phyloP scores from a whole-genome alignment of 2,113 vertebrate genomes.

The Callipepla squamata region DNA sequence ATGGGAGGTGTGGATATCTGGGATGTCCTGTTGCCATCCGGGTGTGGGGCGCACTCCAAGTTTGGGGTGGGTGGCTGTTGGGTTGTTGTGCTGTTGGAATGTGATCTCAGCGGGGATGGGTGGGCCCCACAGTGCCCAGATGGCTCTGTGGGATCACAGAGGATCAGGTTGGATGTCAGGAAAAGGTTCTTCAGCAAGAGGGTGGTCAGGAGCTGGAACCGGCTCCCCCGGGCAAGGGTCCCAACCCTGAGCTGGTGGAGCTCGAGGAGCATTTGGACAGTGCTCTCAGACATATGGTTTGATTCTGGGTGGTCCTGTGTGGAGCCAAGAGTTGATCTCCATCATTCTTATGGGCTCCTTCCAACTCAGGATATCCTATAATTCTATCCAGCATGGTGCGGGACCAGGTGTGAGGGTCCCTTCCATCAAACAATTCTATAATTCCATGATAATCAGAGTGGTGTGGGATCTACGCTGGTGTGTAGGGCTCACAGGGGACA shows the following conservation, averaged over 20 bases:
- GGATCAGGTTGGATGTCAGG: background rate
- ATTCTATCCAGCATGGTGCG: no score
- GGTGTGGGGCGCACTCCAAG: background rate
- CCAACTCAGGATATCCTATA: no score
- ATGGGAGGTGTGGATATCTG: background rate
- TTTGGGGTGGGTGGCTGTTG: background rate
- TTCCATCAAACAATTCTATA: no score
- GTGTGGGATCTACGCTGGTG: background rate
- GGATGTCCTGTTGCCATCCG: background rate
- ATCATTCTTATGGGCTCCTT: no score
- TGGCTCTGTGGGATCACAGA: accelerated
- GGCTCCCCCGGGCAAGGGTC: background rate
- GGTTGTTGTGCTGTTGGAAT: background rate
- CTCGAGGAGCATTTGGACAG: no score
- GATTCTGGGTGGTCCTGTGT: no score
- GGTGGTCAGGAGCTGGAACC: background rate
- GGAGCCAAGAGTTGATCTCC: no score
- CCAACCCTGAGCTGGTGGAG: background rate
- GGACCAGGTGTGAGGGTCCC: no score
- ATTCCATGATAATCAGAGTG: background rate
- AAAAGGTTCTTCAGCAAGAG: background rate
- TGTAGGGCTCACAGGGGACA: background rate
- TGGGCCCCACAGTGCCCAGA: background rate
- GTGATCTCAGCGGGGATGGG: background rate
- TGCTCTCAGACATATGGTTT: no score